These are phyloP conservation scores for Drosophila nigrodunni DNA, from an alignment of 1,140 invertebrate genomes.

Conservation along the genomic window DNA sequence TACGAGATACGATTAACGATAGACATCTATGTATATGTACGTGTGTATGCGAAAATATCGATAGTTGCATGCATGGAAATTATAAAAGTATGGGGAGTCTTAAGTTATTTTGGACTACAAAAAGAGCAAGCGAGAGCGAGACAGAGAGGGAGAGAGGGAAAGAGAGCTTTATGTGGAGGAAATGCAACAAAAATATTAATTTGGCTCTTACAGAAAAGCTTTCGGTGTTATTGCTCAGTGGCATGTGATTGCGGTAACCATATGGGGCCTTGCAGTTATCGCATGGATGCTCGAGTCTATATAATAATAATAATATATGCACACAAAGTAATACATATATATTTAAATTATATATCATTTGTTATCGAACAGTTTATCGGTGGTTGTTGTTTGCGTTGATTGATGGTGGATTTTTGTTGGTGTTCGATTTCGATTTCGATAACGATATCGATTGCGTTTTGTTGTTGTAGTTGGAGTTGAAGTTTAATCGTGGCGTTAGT, in stretches of 20 bases:
- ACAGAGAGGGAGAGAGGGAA: not conserved
- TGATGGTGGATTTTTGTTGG: slow-evolving; percentile 38
- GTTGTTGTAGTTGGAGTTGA: slow-evolving; percentile 33
- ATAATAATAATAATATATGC: slow-evolving; percentile 26
- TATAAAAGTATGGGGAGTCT: slow-evolving; percentile 7
- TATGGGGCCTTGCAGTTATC: slow-evolving; percentile 87
- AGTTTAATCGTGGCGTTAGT: slow-evolving; percentile 60
- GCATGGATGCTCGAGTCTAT: slow-evolving; percentile 84
- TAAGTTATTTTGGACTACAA: not conserved
- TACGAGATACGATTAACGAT: slow-evolving; percentile 13
- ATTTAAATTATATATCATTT: slow-evolving; percentile 17
- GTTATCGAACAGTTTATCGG: slow-evolving; percentile 36
- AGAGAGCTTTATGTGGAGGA: not conserved
- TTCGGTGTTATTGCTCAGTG: slow-evolving; percentile 86
- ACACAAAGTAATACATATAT: slow-evolving; percentile 2
- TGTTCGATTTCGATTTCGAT: slow-evolving; percentile 20
- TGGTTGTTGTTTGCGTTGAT: slow-evolving; percentile 43
- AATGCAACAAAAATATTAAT: slow-evolving; percentile 35
- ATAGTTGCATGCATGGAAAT: slow-evolving; percentile 9
- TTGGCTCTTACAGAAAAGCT: slow-evolving; percentile 86
- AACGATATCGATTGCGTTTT: slow-evolving; percentile 14
- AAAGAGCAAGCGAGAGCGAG: not conserved
- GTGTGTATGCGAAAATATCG: slow-evolving; percentile 10
- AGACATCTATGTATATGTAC: slow-evolving; percentile 16
- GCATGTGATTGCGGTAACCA: slow-evolving; percentile 88